Percentiles rank a stretch among this genome's conserved stretches.
phyloP scores from a whole-genome alignment of 2,113 vertebrate species.

The Ageneiosus marmoratus region DNA sequence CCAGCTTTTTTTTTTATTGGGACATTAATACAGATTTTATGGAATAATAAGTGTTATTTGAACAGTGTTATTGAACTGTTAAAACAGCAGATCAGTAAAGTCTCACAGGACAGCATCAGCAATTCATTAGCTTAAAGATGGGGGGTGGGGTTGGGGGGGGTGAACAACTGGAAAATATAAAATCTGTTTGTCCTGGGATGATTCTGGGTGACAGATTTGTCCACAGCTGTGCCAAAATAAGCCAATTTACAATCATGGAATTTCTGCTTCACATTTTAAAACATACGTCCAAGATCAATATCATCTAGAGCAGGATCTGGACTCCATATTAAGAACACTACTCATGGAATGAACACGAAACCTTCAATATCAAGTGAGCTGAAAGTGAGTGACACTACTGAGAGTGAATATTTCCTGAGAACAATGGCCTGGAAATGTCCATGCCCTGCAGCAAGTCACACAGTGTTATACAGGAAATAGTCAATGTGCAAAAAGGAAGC shows the following conservation, averaged over 20 bases:
- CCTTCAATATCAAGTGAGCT: background rate
- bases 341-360: background rate
- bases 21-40: background rate
- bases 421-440: constrained; percentile 51
- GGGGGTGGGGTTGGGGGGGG: too few relatives aligned
- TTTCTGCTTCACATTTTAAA: background rate
- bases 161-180: background rate
- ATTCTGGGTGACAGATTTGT: background rate
- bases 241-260: background rate
- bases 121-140: background rate
- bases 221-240: background rate
- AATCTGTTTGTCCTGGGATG: background rate
- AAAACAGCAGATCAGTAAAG: background rate
- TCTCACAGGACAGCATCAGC: background rate
- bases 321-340: background rate
- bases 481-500: constrained; percentile 57
- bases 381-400: constrained; percentile 8
- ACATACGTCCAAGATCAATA: background rate
- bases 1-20: too few relatives aligned
- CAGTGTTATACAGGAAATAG: constrained; percentile 56
- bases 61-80: background rate
- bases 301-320: background rate
- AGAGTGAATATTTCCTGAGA: constrained; percentile 53
- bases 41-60: background rate
- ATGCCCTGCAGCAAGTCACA: constrained; percentile 23